phyloP scores from a whole-genome alignment of 2,113 vertebrate species.

The Cololabis saira region DNA sequence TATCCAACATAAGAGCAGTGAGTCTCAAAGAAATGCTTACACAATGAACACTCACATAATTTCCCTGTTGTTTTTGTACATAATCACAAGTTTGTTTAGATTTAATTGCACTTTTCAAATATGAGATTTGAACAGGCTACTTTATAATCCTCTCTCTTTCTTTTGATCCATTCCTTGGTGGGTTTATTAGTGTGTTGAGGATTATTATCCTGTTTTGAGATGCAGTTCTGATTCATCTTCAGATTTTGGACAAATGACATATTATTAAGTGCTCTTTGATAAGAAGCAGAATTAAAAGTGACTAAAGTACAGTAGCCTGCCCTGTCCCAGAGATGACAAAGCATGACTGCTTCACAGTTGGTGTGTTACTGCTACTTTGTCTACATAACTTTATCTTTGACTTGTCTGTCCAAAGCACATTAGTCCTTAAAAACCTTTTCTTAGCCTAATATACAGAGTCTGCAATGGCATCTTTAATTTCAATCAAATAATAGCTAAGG shows the following conservation, averaged over 20 bases:
- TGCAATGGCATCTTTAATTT: too few species aligned
- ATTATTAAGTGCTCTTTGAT: background rate
- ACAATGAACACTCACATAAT: background rate
- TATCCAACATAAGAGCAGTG: conserved; percentile 93
- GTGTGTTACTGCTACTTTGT: too few species aligned
- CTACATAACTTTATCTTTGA: background rate
- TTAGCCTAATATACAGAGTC: background rate
- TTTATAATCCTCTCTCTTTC: too few species aligned
- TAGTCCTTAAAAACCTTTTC: background rate
- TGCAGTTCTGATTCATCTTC: too few species aligned
- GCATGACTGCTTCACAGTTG: background rate
- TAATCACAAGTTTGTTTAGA: too few species aligned
- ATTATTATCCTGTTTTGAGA: too few species aligned
- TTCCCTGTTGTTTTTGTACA: too few species aligned
- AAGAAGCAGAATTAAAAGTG: background rate
- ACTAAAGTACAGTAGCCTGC: background rate
- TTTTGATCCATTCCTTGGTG: too few species aligned
- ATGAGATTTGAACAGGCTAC: too few species aligned
- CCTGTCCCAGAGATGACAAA: background rate
- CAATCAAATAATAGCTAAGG: too few species aligned
- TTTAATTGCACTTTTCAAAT: too few species aligned
- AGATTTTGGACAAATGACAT: background rate
- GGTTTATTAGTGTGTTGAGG: too few species aligned
- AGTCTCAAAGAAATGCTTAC: conserved; percentile 28
- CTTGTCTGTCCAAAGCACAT: background rate